phyloP scores from a whole-genome alignment of 2,113 vertebrate genomes.

The Scopus umbretta region DNA sequence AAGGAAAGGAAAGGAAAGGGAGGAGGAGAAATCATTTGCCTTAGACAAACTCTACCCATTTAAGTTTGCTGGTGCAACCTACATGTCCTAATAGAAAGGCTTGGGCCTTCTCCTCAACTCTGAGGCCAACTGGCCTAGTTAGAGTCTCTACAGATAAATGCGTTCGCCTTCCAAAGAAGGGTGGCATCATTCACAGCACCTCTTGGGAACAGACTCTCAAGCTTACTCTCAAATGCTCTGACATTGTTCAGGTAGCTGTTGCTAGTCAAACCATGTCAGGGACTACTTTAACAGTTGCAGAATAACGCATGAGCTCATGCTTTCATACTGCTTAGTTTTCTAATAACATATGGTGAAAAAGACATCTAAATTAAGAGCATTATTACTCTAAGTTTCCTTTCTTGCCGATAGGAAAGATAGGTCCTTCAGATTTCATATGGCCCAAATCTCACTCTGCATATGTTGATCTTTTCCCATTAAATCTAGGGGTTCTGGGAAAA shows the following conservation, averaged over 20 bases:
- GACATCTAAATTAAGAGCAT: neutral
- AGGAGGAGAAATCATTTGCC: accelerated
- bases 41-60: neutral
- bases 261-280: neutral
- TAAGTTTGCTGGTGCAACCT: neutral
- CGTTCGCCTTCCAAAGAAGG: neutral
- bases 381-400: neutral
- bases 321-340: neutral
- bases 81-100: neutral
- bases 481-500: neutral
- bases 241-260: neutral
- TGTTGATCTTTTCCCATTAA: neutral
- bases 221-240: neutral
- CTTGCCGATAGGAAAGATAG: neutral
- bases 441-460: neutral
- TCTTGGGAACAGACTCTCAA: neutral
- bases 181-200: neutral
- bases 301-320: neutral
- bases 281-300: neutral
- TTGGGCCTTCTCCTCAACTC: neutral
- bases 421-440: neutral
- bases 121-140: neutral
- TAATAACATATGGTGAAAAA: neutral
- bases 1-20: no score
- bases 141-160: neutral